These are phyloP conservation scores for Lipotes vexillifer DNA, from an alignment of 2,113 vertebrate genomes.

Conservation along the genomic window DNA sequence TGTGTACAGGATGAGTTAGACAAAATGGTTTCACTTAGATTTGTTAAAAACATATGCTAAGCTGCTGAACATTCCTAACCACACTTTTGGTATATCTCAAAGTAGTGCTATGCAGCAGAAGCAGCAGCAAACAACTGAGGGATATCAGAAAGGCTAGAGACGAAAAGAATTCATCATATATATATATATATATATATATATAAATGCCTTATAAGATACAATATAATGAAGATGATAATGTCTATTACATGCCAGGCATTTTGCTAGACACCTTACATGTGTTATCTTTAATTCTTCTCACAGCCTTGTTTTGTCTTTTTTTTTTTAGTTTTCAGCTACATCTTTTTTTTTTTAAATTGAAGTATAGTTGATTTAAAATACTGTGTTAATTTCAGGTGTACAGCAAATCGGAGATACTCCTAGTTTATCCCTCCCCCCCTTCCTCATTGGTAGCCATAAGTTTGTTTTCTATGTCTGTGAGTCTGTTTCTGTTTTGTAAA, in stretches of 20 bases:
- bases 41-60: neutral
- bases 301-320: neutral
- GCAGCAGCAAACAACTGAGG: neutral
- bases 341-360: too few species aligned
- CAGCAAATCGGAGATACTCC: too few species aligned
- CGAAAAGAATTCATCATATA: neutral
- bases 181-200: neutral
- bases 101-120: neutral
- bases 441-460: too few species aligned
- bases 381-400: too few species aligned
- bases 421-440: too few species aligned
- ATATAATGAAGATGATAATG: neutral
- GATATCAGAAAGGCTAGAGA: slow-evolving; percentile 12
- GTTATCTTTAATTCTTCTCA: slow-evolving; percentile 17
- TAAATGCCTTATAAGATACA: neutral
- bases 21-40: slow-evolving; percentile 33
- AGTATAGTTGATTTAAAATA: too few species aligned
- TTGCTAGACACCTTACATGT: neutral
- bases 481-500: too few species aligned
- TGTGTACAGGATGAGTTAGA: neutral
- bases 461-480: too few species aligned
- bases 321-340: neutral
- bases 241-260: neutral
- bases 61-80: neutral
- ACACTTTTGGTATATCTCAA: neutral